These are phyloP conservation scores for Vulpes vulpes DNA, from an alignment of 2,113 vertebrate genomes.

Conservation along the genomic window DNA sequence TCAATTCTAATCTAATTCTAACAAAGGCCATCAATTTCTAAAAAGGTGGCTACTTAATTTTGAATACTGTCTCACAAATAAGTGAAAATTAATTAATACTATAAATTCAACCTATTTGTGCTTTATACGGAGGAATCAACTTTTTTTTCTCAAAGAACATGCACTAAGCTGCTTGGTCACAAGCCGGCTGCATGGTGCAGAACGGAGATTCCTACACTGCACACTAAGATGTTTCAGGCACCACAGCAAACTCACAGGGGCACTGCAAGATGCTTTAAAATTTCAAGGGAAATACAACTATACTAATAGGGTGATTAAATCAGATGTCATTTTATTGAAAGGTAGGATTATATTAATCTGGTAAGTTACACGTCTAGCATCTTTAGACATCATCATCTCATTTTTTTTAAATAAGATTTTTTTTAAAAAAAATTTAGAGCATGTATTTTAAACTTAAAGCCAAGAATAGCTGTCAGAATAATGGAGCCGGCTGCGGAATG, in stretches of 20 bases:
- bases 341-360: not conserved
- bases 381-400: not conserved
- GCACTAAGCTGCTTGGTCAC: not conserved
- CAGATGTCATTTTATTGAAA: not conserved
- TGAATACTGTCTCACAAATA: not conserved
- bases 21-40: not conserved
- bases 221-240: too few relatives aligned
- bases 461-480: not conserved
- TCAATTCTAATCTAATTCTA: not conserved
- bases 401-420: not conserved
- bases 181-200: not conserved
- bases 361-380: accelerated
- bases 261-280: not conserved
- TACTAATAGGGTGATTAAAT: too few relatives aligned
- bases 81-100: not conserved
- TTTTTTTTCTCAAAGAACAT: not conserved
- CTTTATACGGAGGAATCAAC: not conserved
- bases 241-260: too few relatives aligned
- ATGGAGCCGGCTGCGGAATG: too few relatives aligned
- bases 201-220: not conserved
- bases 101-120: not conserved
- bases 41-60: not conserved
- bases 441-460: not conserved
- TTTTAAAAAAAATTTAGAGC: not conserved
- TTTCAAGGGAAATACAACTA: not conserved